These are phyloP conservation scores for Aethina tumida DNA, from an alignment of 1,140 invertebrate species.

Conservation along the genomic window DNA sequence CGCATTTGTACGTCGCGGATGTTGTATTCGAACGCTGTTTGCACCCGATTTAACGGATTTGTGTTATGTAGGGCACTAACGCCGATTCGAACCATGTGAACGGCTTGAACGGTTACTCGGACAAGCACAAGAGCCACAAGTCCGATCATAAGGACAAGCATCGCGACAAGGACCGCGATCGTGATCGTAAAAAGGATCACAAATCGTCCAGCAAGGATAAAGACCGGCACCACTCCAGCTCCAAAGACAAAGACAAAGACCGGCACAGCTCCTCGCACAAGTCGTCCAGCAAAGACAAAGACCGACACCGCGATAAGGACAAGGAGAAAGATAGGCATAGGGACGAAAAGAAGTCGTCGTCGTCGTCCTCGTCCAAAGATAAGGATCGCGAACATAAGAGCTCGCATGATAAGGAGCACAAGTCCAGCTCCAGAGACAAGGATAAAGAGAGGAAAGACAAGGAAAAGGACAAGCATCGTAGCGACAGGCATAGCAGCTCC, in stretches of 20 bases:
- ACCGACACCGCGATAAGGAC: slow-evolving; percentile 35
- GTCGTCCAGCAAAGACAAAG: slow-evolving; percentile 48
- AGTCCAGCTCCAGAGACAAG: slow-evolving; percentile 35
- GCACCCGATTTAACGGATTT: neutral
- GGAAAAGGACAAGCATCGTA: slow-evolving; percentile 34
- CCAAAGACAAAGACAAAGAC: slow-evolving; percentile 32
- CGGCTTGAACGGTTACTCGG: slow-evolving; percentile 56
- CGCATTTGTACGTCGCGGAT: neutral
- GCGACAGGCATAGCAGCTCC: slow-evolving; percentile 48
- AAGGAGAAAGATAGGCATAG: slow-evolving; percentile 28
- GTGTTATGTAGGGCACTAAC: slow-evolving; percentile 1
- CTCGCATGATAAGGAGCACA: slow-evolving; percentile 40
- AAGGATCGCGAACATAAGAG: slow-evolving; percentile 21
- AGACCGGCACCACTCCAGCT: slow-evolving; percentile 32
- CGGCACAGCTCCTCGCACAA: slow-evolving; percentile 42
- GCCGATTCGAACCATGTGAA: slow-evolving; percentile 46
- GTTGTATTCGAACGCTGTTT: neutral
- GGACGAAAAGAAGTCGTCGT: slow-evolving; percentile 36
- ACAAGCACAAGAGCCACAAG: slow-evolving; percentile 57
- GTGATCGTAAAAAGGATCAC: slow-evolving; percentile 57
- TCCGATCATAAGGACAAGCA: slow-evolving; percentile 61
- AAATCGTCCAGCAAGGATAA: slow-evolving; percentile 40
- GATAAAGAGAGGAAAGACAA: slow-evolving; percentile 32
- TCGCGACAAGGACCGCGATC: slow-evolving; percentile 39
- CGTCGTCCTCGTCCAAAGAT: slow-evolving; percentile 29